Evolutionary conservation across 2,797 vertebrate genomes (phyloP), one percentile per base, ranked within the genome.

Genomic region (Sebastes dallii): DNA sequence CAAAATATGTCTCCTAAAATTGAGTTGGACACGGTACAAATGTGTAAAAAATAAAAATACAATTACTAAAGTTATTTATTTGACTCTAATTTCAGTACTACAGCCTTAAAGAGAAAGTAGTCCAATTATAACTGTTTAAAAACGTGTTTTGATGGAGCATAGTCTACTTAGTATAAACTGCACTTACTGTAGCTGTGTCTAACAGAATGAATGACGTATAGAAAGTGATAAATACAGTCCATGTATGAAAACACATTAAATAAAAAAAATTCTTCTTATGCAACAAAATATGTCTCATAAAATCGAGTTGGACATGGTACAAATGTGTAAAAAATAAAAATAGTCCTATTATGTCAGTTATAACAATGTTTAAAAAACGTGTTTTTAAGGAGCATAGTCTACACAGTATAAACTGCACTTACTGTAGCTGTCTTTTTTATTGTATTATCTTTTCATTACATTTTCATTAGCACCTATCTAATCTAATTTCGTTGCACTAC

Each of bases 151-250:
- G 25, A 27, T 29, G 10, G 7, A 32, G 52, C 13, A 6, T 18
- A 13, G 22, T 30, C 30, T 3, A 8, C 16, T 32, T 1, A 36
- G 50, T 34, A 30, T 3, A 81, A 65, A 39, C 6, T n/a, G 4
- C 3, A 9, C 11, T 5, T 32, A 8, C 6, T 56, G 4, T 18
- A 10, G 36, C 5, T 50, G 56, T 54, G 36, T 8, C 25, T n/a
- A 36, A 62, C 18, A 32, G 66, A 87, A 91, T 82, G 77, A 87
- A 90, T 91, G 67, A 76, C 74, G 82, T 65, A 77, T 30, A 32
- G 2, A 86, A 88, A 80, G 78, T 59, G 13, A 16, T 34, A n/a
- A 72, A 80, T 12, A 60, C 1, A 25, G 29, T 52, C 5, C 4
- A 14, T n/a, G 7, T 6, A 20, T 2, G 8, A 14, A 71, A 82